Conservation (phyloP, 2,888 invertebrate genomes). For the Biston stratarius region DNA sequence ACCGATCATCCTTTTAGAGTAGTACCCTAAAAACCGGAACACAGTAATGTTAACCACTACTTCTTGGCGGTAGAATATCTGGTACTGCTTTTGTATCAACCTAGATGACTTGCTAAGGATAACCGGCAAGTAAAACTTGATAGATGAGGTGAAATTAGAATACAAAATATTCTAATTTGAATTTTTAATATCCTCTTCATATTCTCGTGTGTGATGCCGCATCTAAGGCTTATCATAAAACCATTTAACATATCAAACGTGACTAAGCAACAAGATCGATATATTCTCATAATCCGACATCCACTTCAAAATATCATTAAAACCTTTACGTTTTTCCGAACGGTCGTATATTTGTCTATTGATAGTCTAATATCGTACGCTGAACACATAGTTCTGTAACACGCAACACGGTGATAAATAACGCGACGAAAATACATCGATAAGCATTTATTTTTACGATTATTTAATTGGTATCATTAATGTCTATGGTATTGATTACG, state of each 20-base stretch:
- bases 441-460: slow-evolving; percentile 66
- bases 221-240: slow-evolving; percentile 5
- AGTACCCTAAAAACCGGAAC: too few relatives aligned
- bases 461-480: slow-evolving; percentile 77
- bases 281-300: slow-evolving; percentile 61
- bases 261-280: slow-evolving; percentile 44
- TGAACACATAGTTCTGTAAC: slow-evolving; percentile 51
- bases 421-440: slow-evolving; percentile 56
- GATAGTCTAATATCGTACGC: slow-evolving; percentile 52
- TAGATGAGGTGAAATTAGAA: background rate
- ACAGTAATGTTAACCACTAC: too few relatives aligned
- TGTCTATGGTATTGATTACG: slow-evolving; percentile 69
- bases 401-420: slow-evolving; percentile 66
- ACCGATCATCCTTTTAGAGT: too few relatives aligned
- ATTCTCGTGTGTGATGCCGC: background rate
- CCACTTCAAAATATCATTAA: slow-evolving; percentile 64
- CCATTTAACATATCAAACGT: slow-evolving; percentile 13
- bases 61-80: too few relatives aligned
- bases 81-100: too few relatives aligned
- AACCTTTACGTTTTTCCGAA: slow-evolving; percentile 50
- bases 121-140: background rate
- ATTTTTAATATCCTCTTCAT: background rate
- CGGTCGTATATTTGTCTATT: slow-evolving; percentile 53
- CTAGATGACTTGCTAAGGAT: too few relatives aligned
- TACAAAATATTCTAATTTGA: background rate